Base-by-base conservation (phyloP, 2,113 vertebrate species). In the Paraplagusia blochii region DNA sequence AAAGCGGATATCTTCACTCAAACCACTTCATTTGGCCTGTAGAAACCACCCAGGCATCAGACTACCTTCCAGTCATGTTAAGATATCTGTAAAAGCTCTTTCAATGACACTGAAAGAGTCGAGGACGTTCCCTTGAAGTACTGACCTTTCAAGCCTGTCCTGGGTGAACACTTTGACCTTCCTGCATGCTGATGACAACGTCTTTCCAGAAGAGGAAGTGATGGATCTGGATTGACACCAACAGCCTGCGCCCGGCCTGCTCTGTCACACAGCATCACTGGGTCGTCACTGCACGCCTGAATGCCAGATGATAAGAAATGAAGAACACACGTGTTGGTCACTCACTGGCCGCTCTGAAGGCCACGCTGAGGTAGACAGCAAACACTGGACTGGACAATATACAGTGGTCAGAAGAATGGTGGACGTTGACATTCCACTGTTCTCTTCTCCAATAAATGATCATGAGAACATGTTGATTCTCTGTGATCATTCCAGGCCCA, bases 191-290 rank as follows among this genome's bases (percentile, higher is more conserved):
- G 80, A 87, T 88, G 85, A 75, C 80, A 77, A 79, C 74, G 79
- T 81, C 74, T 29, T 78, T 88, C 84, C 85, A 83, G 87, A 77
- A 82, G 79, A 84, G 76, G 79, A 83, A 73, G 86, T 88, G 88
- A 90, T 86, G 87, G 87, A 90, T 90, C 85, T 81, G 82, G 84
- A 77, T 80, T 87, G 88, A 90, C 88, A 90, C 79, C 86, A 84
- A 89, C 81, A 88, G 85, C 81, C 71, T 85, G 78, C 70, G 74
- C 76, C 80, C 78, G 81, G 75, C 76, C 74, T 77, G 74, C 80
- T 79, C 84, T 86, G 87, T 87, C 87, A 87, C 81, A 87, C 76
- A 83, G 71, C 80, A 88, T 88, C 84, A 86, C 82, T 74, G 74
- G 85, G 82, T 83, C 80, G 81, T 66, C 82, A 80, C 79, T 82